These are phyloP conservation scores for Rotaria sp. DNA, from an alignment of 2,888 invertebrate species.

Conservation along the genomic window DNA sequence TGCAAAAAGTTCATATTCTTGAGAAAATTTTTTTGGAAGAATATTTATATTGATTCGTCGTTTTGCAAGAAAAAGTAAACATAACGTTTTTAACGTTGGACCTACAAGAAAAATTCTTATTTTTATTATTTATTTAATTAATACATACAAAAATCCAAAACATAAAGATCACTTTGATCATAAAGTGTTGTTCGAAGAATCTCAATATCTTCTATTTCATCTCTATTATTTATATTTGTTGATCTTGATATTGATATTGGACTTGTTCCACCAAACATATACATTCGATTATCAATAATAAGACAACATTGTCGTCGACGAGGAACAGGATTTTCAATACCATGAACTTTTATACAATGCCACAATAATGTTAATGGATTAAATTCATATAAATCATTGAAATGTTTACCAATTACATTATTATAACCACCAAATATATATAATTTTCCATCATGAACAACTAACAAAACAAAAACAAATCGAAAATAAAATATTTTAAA, in stretches of 20 bases:
- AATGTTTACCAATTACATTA: constrained; percentile 69
- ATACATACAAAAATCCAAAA: background rate
- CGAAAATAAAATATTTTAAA: background rate
- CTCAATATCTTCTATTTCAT: background rate
- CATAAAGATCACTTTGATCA: constrained; percentile 14
- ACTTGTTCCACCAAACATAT: constrained; percentile 82
- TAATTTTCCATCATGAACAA: constrained; percentile 69
- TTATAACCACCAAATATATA: constrained; percentile 86
- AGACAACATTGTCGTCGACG: constrained; percentile 69
- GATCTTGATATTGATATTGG: background rate
- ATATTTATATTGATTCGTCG: background rate
- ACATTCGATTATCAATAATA: constrained; percentile 67
- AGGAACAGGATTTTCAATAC: constrained; percentile 51
- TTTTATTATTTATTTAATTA: too few relatives aligned
- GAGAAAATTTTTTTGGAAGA: background rate
- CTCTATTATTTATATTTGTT: background rate
- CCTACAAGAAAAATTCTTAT: background rate
- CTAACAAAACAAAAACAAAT: constrained; percentile 59
- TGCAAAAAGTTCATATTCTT: background rate
- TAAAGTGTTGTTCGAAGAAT: background rate
- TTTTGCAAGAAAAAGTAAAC: background rate
- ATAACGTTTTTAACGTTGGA: background rate
- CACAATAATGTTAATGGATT: constrained; percentile 54
- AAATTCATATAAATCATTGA: constrained; percentile 74
- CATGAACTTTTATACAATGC: constrained; percentile 44